phyloP scores from a whole-genome alignment of 2,113 vertebrate genomes.

The Saguinus midas region DNA sequence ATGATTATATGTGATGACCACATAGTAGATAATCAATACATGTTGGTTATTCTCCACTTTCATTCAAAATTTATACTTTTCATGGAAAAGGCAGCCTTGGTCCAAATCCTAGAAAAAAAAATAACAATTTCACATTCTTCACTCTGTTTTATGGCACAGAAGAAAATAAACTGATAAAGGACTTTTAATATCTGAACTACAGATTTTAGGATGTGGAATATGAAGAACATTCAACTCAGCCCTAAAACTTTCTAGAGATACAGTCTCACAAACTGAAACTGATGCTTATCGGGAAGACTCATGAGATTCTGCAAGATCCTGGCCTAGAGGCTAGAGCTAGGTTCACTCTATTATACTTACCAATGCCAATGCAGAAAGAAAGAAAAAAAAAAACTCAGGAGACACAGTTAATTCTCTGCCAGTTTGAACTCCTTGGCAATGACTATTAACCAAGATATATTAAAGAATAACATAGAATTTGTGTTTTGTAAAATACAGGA shows the following conservation, averaged over 20 bases:
- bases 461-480: background rate
- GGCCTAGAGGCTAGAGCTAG: background rate
- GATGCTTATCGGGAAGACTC: background rate
- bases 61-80: background rate
- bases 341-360: background rate
- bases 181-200: background rate
- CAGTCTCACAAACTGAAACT: background rate
- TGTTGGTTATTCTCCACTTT: background rate
- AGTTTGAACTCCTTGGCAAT: background rate
- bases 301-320: background rate
- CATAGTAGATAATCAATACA: background rate
- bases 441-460: background rate
- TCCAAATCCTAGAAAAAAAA: background rate
- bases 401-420: background rate
- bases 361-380: background rate
- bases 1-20: background rate
- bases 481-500: background rate
- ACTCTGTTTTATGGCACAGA: background rate
- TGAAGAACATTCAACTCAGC: background rate
- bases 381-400: background rate
- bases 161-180: background rate
- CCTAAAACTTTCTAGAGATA: background rate
- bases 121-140: background rate
- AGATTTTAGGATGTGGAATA: background rate
- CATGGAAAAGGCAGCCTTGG: background rate